Base-by-base conservation (phyloP, 2,797 vertebrate genomes). In the Geotrypetes seraphini region DNA sequence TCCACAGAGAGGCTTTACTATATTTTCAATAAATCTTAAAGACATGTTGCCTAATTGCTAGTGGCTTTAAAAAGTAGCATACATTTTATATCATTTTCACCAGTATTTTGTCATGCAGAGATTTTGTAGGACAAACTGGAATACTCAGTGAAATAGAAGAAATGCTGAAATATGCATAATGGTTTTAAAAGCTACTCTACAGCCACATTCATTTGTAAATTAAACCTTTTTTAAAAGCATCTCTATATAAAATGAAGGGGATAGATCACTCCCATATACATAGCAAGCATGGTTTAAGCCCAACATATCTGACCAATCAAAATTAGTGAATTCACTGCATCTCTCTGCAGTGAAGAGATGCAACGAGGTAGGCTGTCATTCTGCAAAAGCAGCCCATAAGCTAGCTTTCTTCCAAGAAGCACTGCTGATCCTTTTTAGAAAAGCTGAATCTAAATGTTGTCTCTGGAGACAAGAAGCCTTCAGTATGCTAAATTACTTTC, bases 251-350 rank as follows among this genome's bases (percentile, higher is more conserved):
- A 75, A 63, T 10, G 16, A 40, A n/a, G n/a, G 40, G 32, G 53
- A 33, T 40, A 31, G 47, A 66, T 61, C 61, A 67, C 66, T 75
- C 67, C 69, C 71, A 64, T 76, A 66, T 73, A 65, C 57, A 65
- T 62, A 71, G 45, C 72, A 75, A 76, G 71, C 75, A 75, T 53
- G 67, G 43, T 85, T 88, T 83, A 90, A 92, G 79, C 79, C 77
- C 73, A 84, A 82, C 86, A 89, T 75, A 84, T 77, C 75, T 85
- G 81, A 87, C 91, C 90, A 96, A 97, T 95, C 89, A 90, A 85
- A 86, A 88, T 67, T 84, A 83, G 82, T 79, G 76, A 84, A 73
- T 83, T 83, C 88, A 88, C 89, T 87, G 90, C 91, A 93, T 93
- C 89, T 87, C 88, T 88, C 90, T 79, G 90, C 90, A 91, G 88